These are phyloP conservation scores for Cephus sareptanus DNA, from an alignment of 2,888 invertebrate species.

Conservation along the genomic window DNA sequence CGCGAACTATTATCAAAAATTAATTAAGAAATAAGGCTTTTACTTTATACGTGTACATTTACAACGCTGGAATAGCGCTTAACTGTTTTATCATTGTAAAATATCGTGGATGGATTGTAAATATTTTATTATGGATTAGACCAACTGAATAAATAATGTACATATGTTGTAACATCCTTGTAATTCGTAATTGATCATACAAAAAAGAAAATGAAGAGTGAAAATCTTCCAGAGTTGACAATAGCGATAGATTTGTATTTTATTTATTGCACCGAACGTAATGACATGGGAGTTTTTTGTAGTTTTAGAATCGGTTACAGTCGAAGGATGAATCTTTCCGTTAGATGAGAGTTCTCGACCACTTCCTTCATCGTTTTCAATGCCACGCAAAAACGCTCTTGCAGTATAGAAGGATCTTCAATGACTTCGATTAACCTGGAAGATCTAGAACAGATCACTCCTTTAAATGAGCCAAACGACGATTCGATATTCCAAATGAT, in stretches of 20 bases:
- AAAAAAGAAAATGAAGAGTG: not conserved
- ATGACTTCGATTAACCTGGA: constrained; percentile 35
- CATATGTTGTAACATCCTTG: not conserved
- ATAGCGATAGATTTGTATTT: constrained; percentile 13
- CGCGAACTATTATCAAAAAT: constrained; percentile 81
- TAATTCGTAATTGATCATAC: not conserved
- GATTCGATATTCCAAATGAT: not conserved
- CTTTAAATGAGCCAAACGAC: not conserved
- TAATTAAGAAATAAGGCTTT: constrained; percentile 54
- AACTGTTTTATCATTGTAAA: not conserved
- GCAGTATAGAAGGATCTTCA: constrained; percentile 1
- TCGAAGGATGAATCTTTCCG: constrained; percentile 26
- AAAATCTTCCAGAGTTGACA: not conserved
- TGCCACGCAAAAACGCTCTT: not conserved
- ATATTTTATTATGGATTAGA: not conserved
- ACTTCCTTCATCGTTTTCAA: not conserved
- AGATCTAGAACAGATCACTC: constrained; percentile 36
- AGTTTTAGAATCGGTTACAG: constrained; percentile 29
- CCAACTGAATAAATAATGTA: not conserved
- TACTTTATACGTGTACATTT: not conserved
- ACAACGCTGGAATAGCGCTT: not conserved
- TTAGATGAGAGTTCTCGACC: not conserved
- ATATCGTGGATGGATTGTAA: not conserved
- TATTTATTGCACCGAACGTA: constrained; percentile 30
- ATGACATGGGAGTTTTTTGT: constrained; percentile 35